Base-by-base conservation (phyloP, 2,113 vertebrate genomes). In the Opisthocomus hoazin region DNA sequence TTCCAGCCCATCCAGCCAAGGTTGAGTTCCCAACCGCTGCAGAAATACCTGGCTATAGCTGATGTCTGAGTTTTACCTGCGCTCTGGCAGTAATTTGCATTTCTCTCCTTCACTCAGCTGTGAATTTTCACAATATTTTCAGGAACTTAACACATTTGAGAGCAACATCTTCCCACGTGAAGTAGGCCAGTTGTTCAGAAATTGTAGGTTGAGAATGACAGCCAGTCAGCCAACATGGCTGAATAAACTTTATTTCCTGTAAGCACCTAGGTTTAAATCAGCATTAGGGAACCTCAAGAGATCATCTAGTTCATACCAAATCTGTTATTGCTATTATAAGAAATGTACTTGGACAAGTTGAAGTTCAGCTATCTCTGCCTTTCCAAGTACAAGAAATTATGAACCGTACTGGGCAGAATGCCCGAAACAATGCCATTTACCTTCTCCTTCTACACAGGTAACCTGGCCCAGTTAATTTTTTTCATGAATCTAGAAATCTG, bases 51-150 rank as follows among this genome's bases (percentile, higher is more conserved):
- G 6, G 37, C 39, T 37, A 5, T 19, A 82, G 32, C 20, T 50
- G 19, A 50, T 56, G 23, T 14, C 15, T 60, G 53, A 77, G n/a
- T 73, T 90, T 73, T 66, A 61, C 46, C 45, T 87, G 70, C 23
- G 32, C 27, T 63, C 54, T 75, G 68, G 19, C 36, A 63, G n/a
- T 68, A 22, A 65, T 60, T 39, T 65, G 8, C 27, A 56, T 66
- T 94, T 73, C 27, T 82, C 23, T 66, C 36, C 27, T 87, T 65
- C 71, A 65, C 27, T 50, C 36, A 60, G 32, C 23, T 56, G 24
- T 45, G 58, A 83, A 66, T 78, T 83, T 87, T 87, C 70, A 82
- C 30, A 41, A 45, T 36, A n/a, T 78, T 83, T 87, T 78, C 36
- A 91, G 71, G 39, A 83, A 73, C 17, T 73, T 66, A 48, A 48